phyloP scores from a whole-genome alignment of 2,797 vertebrate genomes.

The Falco naumanni region DNA sequence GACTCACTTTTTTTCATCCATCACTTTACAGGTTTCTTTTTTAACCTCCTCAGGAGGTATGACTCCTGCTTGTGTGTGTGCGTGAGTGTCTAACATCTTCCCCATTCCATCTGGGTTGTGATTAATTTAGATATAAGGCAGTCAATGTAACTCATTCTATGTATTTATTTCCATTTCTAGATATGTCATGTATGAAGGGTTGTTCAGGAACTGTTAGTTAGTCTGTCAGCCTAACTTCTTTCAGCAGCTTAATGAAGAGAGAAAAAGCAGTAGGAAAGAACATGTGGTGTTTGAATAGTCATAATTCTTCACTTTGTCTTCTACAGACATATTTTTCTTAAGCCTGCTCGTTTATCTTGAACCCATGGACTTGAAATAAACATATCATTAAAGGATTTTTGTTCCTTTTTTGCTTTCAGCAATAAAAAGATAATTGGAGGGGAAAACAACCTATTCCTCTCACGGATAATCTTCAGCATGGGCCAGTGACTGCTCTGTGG shows the following conservation, averaged over 20 bases:
- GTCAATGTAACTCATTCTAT: neutral
- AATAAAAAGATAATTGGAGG: constrained; percentile 26
- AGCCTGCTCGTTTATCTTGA: neutral
- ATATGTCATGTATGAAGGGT: neutral
- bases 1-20: neutral
- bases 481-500: neutral
- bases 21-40: neutral
- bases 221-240: neutral
- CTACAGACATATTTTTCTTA: neutral
- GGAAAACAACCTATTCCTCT: constrained; percentile 13
- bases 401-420: neutral
- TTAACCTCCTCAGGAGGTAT: neutral
- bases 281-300: neutral
- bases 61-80: neutral
- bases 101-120: neutral
- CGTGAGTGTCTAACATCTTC: neutral
- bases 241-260: neutral
- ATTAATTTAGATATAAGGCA: constrained; percentile 8
- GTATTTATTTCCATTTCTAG: constrained; percentile 15
- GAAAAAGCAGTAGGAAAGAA: neutral
- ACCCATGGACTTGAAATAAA: neutral
- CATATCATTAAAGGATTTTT: neutral
- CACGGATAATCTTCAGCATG: neutral
- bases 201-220: neutral
- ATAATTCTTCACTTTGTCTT: neutral